Evolutionary conservation across 1,140 invertebrate species (phyloP).

Genomic region (Contarinia nasturtii): DNA sequence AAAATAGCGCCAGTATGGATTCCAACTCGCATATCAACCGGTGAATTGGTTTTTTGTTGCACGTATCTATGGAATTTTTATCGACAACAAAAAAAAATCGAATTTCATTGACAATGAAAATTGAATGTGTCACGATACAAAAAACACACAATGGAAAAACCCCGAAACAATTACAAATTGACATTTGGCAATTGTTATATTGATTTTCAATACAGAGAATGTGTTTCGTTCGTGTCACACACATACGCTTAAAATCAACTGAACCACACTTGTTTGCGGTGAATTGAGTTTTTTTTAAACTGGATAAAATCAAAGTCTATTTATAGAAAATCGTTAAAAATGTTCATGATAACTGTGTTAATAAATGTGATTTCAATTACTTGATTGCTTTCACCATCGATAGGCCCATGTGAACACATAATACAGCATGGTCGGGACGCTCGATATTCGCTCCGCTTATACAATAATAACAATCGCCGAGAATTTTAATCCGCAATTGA

Average conservation of each 20-base stretch:
- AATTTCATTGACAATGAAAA: neutral
- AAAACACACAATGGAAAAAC: neutral
- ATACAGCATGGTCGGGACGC: constrained; percentile 76
- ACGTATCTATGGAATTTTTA: constrained; percentile 48
- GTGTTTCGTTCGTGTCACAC: no score
- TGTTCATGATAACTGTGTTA: no score
- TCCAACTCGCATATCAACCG: constrained; percentile 95
- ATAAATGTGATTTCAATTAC: constrained; percentile 32
- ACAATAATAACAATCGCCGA: constrained; percentile 93
- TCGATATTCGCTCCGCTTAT: constrained; percentile 81
- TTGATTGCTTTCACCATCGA: constrained; percentile 94
- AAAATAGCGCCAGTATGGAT: constrained; percentile 92
- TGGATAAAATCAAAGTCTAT: no score
- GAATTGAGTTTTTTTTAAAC: neutral
- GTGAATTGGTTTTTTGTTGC: constrained; percentile 84
- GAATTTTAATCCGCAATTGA: constrained; percentile 84
- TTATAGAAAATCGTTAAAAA: no score
- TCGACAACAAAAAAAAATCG: no score
- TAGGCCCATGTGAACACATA: constrained; percentile 86
- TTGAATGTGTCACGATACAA: neutral
- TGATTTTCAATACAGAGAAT: no score
- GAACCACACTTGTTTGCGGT: neutral
- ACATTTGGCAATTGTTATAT: neutral
- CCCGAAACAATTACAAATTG: neutral
- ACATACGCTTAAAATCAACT: no score